Conservation (phyloP, 2,797 vertebrate genomes). For the Centroberyx gerrardi region DNA sequence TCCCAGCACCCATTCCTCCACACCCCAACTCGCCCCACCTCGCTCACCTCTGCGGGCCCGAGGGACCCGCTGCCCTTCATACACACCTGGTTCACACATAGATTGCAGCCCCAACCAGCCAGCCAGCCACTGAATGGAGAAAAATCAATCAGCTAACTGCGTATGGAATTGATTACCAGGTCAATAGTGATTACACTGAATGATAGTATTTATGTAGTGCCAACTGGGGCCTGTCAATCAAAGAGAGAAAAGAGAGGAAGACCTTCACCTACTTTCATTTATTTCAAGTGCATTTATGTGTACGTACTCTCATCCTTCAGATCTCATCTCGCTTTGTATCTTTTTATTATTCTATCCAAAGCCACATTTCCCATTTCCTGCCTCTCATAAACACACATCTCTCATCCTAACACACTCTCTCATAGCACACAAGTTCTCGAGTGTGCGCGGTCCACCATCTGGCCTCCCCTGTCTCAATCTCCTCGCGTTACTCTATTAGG, state of each 20-base stretch:
- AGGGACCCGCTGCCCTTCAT: slow-evolving; percentile 21
- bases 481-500: slow-evolving; percentile 21
- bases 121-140: not conserved
- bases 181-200: slow-evolving; percentile 6
- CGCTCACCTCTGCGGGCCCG: not conserved
- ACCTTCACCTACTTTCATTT: slow-evolving; percentile 23
- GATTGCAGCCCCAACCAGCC: slow-evolving; percentile 9
- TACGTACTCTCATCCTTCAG: not conserved
- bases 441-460: slow-evolving; percentile 61
- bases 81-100: slow-evolving; percentile 33
- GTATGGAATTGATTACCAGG: not conserved
- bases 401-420: slow-evolving; percentile 61
- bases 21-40: slow-evolving; percentile 12
- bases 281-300: slow-evolving; percentile 13
- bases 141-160: slow-evolving; percentile 21
- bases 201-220: slow-evolving; percentile 4
- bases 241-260: slow-evolving; percentile 1
- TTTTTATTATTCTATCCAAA: slow-evolving; percentile 49
- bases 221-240: slow-evolving; percentile 23
- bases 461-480: slow-evolving; percentile 49
- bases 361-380: slow-evolving; percentile 62
- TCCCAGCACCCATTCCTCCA: slow-evolving; percentile 2
- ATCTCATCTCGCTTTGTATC: slow-evolving; percentile 35
- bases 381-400: slow-evolving; percentile 67
- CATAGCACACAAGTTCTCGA: slow-evolving; percentile 52